Evolutionary conservation across 2,888 invertebrate species (phyloP).

Genomic region (Saturnia pavonia): DNA sequence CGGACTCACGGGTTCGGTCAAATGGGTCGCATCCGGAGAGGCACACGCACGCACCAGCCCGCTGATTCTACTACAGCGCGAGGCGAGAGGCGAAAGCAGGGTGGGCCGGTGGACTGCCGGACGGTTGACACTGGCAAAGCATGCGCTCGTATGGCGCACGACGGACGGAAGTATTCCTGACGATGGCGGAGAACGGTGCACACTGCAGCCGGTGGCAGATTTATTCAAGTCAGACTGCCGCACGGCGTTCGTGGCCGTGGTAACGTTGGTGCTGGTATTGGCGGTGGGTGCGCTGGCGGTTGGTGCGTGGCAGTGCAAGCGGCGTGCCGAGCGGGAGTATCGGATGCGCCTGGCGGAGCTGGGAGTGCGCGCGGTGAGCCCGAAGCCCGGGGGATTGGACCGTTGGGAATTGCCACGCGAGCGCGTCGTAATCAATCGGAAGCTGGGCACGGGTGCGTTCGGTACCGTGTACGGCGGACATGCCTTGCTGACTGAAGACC

Average conservation of each 20-base stretch:
- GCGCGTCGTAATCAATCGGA: slow-evolving; percentile 91
- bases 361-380: slow-evolving; percentile 55
- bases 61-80: slow-evolving; percentile 83
- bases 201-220: slow-evolving; percentile 85
- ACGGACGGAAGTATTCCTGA: slow-evolving; percentile 82
- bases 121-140: slow-evolving; percentile 88
- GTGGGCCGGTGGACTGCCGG: slow-evolving; percentile 88
- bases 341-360: slow-evolving; percentile 58
- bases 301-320: slow-evolving; percentile 53
- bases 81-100: slow-evolving; percentile 72
- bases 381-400: slow-evolving; percentile 80
- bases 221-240: slow-evolving; percentile 87
- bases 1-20: slow-evolving; percentile 61
- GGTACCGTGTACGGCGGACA: slow-evolving; percentile 97
- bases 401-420: slow-evolving; percentile 94
- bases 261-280: slow-evolving; percentile 45
- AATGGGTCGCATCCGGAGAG: slow-evolving; percentile 84
- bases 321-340: slow-evolving; percentile 59
- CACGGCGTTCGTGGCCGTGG: slow-evolving; percentile 82
- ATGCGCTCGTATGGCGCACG: slow-evolving; percentile 85
- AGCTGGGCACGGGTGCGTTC: slow-evolving; percentile 94
- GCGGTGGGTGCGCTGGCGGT: slow-evolving; percentile 48
- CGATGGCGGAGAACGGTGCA: slow-evolving; percentile 87
- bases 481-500: slow-evolving; percentile 82
- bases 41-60: slow-evolving; percentile 82